Evolutionary conservation across 2,797 vertebrate species (phyloP).

Genomic region (Gastrophryne carolinensis): DNA sequence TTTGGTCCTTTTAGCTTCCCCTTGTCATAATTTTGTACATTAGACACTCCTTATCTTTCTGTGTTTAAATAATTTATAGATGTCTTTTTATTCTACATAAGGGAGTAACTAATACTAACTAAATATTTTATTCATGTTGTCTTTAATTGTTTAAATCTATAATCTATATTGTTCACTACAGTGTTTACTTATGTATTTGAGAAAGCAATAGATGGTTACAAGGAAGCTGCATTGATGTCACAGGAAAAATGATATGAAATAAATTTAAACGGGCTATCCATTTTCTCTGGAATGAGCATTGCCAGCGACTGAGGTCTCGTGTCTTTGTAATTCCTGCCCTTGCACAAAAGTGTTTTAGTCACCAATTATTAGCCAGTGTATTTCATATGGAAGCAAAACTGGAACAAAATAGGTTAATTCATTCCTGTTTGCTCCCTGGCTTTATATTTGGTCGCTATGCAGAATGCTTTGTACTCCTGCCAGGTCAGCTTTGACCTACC

Average conservation of each 20-base stretch:
- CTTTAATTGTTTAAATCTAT: neutral
- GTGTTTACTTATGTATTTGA: neutral
- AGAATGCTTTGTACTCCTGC: too few relatives aligned
- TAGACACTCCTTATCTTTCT: neutral
- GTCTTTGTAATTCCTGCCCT: too few relatives aligned
- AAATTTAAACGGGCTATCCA: neutral
- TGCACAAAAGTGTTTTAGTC: too few relatives aligned
- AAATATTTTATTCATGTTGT: neutral
- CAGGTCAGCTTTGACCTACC: too few relatives aligned
- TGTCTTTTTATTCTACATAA: neutral
- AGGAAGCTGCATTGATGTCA: neutral
- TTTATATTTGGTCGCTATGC: too few relatives aligned
- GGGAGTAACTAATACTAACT: neutral
- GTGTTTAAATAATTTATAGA: neutral
- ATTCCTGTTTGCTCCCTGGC: too few relatives aligned
- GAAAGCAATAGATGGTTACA: neutral
- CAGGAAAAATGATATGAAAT: neutral
- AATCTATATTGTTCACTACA: neutral
- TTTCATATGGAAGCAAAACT: too few relatives aligned
- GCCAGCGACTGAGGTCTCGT: too few relatives aligned
- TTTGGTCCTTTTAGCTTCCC: neutral
- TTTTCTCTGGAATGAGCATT: neutral
- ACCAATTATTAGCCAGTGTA: too few relatives aligned
- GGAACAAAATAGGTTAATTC: too few relatives aligned
- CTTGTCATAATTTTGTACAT: neutral